Conservation (phyloP, 2,888 invertebrate genomes). For the Watsonalla cultraria region DNA sequence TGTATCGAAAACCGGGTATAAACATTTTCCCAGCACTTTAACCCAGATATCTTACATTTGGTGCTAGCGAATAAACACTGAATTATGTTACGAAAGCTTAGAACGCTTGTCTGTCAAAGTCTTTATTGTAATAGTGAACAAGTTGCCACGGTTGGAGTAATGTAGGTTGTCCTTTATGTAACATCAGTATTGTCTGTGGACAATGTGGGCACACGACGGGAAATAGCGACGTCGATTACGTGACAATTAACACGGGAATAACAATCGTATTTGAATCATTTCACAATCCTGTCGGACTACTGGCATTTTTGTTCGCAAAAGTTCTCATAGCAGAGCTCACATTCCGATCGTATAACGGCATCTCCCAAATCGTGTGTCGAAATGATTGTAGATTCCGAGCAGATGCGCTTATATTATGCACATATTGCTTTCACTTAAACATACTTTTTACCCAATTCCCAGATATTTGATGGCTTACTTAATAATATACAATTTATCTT, state of each 20-base stretch:
- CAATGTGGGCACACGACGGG: slow-evolving; percentile 36
- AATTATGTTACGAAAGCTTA: not conserved
- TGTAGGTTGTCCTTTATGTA: slow-evolving; percentile 45
- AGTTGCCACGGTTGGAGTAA: slow-evolving; percentile 22
- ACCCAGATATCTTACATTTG: too few relatives aligned
- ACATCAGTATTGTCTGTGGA: slow-evolving; percentile 42
- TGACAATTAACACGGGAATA: slow-evolving; percentile 28
- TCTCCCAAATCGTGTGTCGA: not conserved
- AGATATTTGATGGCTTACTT: too few relatives aligned
- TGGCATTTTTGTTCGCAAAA: not conserved
- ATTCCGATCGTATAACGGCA: not conserved
- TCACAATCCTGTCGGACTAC: not conserved
- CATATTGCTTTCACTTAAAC: not conserved
- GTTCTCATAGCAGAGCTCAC: not conserved
- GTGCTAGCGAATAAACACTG: not conserved
- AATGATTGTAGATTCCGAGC: not conserved
- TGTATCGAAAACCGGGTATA: too few relatives aligned
- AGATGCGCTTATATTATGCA: not conserved
- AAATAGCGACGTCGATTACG: slow-evolving; percentile 29
- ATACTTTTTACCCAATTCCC: not conserved
- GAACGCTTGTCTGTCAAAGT: not conserved
- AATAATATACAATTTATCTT: too few relatives aligned
- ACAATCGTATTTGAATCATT: slow-evolving; percentile 14
- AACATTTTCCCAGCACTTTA: too few relatives aligned
- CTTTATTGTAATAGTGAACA: not conserved